Percentiles rank a stretch among this genome's conserved stretches.
Evolutionary conservation across 1,140 invertebrate genomes (phyloP).

Genomic region (roundworm (Caenorhabditis elegans)): DNA sequence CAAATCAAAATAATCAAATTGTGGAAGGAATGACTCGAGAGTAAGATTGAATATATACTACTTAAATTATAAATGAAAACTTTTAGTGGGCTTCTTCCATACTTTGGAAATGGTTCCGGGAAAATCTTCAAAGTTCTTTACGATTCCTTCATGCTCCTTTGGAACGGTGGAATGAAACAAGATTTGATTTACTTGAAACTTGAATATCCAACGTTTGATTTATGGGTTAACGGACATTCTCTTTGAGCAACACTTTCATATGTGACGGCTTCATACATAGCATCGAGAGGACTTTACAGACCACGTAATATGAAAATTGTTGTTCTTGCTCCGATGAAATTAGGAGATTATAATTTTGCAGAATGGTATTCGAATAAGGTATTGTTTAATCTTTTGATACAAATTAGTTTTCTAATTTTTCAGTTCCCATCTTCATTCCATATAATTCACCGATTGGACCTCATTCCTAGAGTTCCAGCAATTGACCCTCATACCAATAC

Average conservation of each 20-base stretch:
- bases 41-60: not conserved
- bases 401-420: not conserved
- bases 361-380: not conserved
- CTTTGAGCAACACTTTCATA: slow-evolving; percentile 19
- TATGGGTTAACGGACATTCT: slow-evolving; percentile 39
- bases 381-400: not conserved
- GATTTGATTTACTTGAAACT: slow-evolving; percentile 33
- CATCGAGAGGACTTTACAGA: not conserved
- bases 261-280: slow-evolving; percentile 19
- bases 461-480: not conserved
- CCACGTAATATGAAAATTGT: slow-evolving; percentile 21
- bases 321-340: not conserved
- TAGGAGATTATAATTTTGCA: slow-evolving; percentile 16
- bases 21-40: not conserved
- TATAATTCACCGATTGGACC: slow-evolving; percentile 1
- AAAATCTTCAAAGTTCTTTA: slow-evolving; percentile 23
- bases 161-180: slow-evolving; percentile 47
- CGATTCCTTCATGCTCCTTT: slow-evolving; percentile 35
- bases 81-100: not conserved
- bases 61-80: not conserved
- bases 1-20: not conserved
- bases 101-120: not conserved
- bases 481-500: slow-evolving; percentile 22
- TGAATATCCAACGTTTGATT: slow-evolving; percentile 34
- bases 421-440: slow-evolving; percentile 31